phyloP scores from a whole-genome alignment of 2,113 vertebrate genomes.

The Macquaria australasica region DNA sequence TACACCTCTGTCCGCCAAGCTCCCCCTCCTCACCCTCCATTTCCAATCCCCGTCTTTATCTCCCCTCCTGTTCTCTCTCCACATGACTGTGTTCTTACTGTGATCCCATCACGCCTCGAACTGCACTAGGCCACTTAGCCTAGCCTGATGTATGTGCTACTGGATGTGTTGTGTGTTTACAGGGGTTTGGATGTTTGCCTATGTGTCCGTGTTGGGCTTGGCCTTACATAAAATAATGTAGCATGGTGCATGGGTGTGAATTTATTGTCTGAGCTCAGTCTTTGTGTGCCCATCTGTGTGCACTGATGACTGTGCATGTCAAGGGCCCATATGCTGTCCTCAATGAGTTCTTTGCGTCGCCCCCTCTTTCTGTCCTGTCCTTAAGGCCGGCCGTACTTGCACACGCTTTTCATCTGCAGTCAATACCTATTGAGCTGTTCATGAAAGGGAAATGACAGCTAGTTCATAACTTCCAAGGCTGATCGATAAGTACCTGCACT shows the following conservation, averaged over 20 bases:
- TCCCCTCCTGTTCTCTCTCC: slow-evolving; percentile 56
- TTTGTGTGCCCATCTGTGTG: slow-evolving; percentile 63
- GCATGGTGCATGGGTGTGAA: slow-evolving; percentile 58
- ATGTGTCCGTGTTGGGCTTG: slow-evolving; percentile 17
- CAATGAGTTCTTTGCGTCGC: slow-evolving; percentile 51
- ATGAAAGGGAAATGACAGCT: slow-evolving; percentile 86
- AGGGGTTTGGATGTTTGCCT: slow-evolving; percentile 34
- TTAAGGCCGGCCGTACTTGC: slow-evolving; percentile 75
- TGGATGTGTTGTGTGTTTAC: slow-evolving; percentile 40
- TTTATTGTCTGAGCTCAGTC: slow-evolving; percentile 66
- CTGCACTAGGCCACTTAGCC: slow-evolving; percentile 42
- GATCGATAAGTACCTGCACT: slow-evolving; percentile 82
- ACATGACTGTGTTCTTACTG: slow-evolving; percentile 54
- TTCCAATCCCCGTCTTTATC: slow-evolving; percentile 57
- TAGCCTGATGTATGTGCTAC: slow-evolving; percentile 48
- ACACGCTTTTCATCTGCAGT: slow-evolving; percentile 82
- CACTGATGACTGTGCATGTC: slow-evolving; percentile 52
- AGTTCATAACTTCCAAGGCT: slow-evolving; percentile 84
- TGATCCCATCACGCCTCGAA: slow-evolving; percentile 62
- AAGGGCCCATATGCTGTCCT: slow-evolving; percentile 63
- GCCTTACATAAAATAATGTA: slow-evolving; percentile 31
- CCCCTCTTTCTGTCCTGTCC: slow-evolving; percentile 63
- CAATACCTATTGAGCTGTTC: slow-evolving; percentile 84
- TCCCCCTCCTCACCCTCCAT: slow-evolving; percentile 4
- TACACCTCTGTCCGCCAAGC: slow-evolving; percentile 46